Conservation (phyloP, 2,797 vertebrate genomes). For the Chanos chanos region DNA sequence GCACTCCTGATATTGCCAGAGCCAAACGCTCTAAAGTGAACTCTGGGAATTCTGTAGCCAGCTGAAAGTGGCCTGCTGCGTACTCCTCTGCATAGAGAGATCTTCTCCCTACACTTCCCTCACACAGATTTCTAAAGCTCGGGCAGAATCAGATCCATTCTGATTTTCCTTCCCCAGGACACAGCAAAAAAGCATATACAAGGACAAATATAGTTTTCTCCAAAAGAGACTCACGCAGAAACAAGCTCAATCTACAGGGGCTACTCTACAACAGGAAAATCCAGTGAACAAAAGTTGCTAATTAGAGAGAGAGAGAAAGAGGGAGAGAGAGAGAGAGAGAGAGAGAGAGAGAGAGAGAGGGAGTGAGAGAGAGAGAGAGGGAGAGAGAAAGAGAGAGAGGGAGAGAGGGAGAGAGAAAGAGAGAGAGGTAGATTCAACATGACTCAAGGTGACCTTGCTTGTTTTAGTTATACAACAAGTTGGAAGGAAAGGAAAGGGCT, state of each 20-base stretch:
- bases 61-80: constrained; percentile 12
- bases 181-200: not conserved
- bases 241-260: no score
- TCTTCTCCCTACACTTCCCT: constrained; percentile 12
- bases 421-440: not conserved
- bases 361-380: not conserved
- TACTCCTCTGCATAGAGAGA: not conserved
- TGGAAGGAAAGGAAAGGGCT: not conserved
- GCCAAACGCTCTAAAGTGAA: constrained; percentile 27
- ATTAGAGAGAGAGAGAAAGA: no score
- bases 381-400: not conserved
- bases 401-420: not conserved
- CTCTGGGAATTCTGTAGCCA: constrained; percentile 9
- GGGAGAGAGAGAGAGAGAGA: not conserved
- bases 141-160: constrained; percentile 7
- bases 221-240: no score
- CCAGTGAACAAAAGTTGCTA: no score
- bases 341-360: not conserved
- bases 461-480: not conserved
- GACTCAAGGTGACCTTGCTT: not conserved
- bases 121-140: constrained; percentile 25
- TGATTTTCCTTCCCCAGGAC: not conserved
- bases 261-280: no score
- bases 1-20: not conserved
- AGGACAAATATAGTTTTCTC: no score